Evolutionary conservation across 53 echinoderm and acorn worm genomes (phyloP).

Genomic region (Patiria pectinifera): DNA sequence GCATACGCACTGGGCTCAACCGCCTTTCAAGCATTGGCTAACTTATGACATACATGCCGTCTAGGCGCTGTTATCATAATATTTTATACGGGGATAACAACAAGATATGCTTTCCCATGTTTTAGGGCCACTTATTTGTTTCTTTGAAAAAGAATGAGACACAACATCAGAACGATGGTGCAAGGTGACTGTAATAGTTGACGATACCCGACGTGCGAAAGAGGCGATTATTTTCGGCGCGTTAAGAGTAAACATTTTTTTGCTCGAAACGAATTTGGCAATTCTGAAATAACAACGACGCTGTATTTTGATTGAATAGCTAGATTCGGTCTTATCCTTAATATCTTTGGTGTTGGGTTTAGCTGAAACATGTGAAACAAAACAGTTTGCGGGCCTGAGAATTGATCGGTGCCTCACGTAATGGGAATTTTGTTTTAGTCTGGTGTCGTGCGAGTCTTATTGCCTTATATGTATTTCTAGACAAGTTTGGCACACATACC

Average conservation of each 20-base stretch:
- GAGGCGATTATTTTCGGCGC: neutral
- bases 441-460: neutral
- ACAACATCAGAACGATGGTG: slow-evolving; percentile 16
- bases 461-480: neutral
- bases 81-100: slow-evolving; percentile 5
- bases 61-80: slow-evolving; percentile 14
- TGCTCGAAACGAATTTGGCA: slow-evolving; percentile 49
- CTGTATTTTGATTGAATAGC: slow-evolving; percentile 35
- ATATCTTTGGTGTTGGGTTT: slow-evolving; percentile 7
- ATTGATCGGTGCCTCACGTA: neutral
- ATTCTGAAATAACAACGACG: slow-evolving; percentile 20
- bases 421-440: slow-evolving; percentile 16
- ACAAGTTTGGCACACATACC: neutral
- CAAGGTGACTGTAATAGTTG: neutral
- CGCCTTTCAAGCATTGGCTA: neutral
- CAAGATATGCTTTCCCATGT: neutral
- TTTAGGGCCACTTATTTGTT: neutral
- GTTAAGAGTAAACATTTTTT: neutral
- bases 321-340: neutral
- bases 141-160: neutral
- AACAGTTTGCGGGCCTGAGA: slow-evolving; percentile 17
- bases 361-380: slow-evolving; percentile 4
- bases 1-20: neutral
- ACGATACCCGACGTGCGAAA: neutral
- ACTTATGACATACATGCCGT: neutral